Base-by-base conservation (phyloP, 2,888 invertebrate genomes). In the Torymus auratus region DNA sequence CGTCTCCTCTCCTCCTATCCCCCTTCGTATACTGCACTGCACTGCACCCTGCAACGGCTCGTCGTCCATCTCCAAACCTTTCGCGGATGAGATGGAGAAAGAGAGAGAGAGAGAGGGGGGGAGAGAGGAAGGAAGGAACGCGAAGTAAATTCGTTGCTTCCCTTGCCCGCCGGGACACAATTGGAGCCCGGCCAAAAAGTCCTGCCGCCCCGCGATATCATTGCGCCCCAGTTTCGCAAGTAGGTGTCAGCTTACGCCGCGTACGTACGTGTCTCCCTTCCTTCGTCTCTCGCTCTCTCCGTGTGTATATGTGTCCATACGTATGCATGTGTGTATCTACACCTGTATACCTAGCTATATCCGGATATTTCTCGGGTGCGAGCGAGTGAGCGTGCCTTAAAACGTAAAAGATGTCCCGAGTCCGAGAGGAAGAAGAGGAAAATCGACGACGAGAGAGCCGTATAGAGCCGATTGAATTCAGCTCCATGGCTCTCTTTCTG, bases 211-310 rank as follows among this genome's bases (percentile, higher is more conserved):
- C 70, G 60, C 70, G 82, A 77, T 83, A 78, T 82, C 84, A 80
- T 83, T 79, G 76, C 83, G 83, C 78, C 84, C 84, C 82, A 85
- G 82, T 84, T 85, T 84, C 80, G 77, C 73, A 81, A 84, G 83
- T 82, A 84, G 84, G 84, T 84, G 83, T 84, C 83, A 81, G 78
- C 82, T 83, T 83, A 82, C 71, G 58, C 72, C 79, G 2, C 60
- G 20, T 73, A 28, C 58, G 58, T 10, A 41, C 15, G 23, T 11
- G 53, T 62, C 52, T 58, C n/a, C 41, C 14, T 58, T 28, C 7
- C 28, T 28, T 2, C 28, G 2, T 2, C 28, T 7, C 28, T 7
- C 28, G 5, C 7, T 28, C 28, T 7, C 28, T n/a, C 28, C 7
- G 7, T 28, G 7, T 7, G 28, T 28, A 7, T 28, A 28, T 28